Evolutionary conservation across 1,140 invertebrate genomes (phyloP).

Genomic region (Vanessa tameamea): DNA sequence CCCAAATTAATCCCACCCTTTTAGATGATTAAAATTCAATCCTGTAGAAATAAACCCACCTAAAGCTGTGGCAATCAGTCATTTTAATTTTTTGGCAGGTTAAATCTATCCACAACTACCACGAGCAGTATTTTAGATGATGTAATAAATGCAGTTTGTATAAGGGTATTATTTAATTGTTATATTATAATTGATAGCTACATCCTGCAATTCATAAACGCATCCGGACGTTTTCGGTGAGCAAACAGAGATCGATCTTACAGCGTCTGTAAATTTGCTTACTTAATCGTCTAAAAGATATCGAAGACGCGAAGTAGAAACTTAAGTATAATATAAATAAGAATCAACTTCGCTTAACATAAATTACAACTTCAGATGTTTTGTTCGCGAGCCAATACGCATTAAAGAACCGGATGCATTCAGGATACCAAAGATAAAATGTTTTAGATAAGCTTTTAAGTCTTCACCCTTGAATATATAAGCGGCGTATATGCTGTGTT

Average conservation of each 20-base stretch:
- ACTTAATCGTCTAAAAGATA: not conserved
- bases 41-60: too few relatives aligned
- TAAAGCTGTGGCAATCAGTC: too few relatives aligned
- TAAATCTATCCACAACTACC: too few relatives aligned
- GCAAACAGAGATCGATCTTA: not conserved
- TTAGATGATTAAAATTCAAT: too few relatives aligned
- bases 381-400: not conserved
- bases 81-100: too few relatives aligned
- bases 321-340: not conserved
- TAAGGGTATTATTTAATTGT: not conserved
- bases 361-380: not conserved
- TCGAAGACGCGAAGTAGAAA: not conserved
- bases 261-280: conserved; percentile 8
- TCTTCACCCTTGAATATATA: not conserved
- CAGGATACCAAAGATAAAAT: conserved; percentile 13
- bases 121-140: too few relatives aligned
- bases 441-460: conserved; percentile 13
- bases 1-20: too few relatives aligned
- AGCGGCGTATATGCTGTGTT: not conserved
- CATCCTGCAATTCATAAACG: conserved; percentile 1
- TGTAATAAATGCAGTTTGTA: too few relatives aligned
- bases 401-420: conserved; percentile 15
- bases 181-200: conserved; percentile 4
- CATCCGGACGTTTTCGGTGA: not conserved
- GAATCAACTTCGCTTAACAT: not conserved